phyloP scores from a whole-genome alignment of 2,797 vertebrate species.

The Hybognathus amarus region DNA sequence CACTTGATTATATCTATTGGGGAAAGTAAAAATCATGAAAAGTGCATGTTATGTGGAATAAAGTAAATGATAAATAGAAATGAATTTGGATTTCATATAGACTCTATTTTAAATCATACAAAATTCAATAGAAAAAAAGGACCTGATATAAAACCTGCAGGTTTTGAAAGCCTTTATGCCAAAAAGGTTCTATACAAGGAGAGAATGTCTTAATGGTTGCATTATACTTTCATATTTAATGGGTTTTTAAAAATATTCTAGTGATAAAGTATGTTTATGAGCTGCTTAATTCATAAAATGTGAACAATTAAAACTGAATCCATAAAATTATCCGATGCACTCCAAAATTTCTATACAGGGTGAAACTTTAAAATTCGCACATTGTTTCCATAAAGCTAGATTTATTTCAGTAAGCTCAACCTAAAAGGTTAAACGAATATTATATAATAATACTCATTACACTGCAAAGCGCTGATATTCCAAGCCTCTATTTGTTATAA shows the following conservation, averaged over 20 bases:
- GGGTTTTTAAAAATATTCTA: no score
- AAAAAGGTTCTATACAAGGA: not conserved
- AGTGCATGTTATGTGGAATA: not conserved
- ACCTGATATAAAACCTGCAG: not conserved
- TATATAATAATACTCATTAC: no score
- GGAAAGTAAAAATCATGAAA: not conserved
- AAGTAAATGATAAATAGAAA: not conserved
- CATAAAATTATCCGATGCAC: not conserved
- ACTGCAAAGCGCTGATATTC: no score
- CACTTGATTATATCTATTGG: not conserved
- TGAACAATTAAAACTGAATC: not conserved
- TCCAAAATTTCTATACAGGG: not conserved
- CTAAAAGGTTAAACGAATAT: no score
- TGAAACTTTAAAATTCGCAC: no score
- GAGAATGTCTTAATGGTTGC: not conserved
- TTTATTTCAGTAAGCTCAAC: no score
- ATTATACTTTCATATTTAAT: not conserved
- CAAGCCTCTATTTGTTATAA: no score
- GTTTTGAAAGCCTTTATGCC: not conserved
- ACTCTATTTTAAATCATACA: not conserved
- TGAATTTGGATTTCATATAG: not conserved
- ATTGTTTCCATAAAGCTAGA: no score
- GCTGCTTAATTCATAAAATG: no score
- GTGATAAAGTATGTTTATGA: not conserved
- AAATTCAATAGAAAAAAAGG: no score